A percentile compares a stretch with the other conserved stretches of the same genome.
phyloP scores from a whole-genome alignment of 2,797 vertebrate species.

The Thripadectes ignobilis region DNA sequence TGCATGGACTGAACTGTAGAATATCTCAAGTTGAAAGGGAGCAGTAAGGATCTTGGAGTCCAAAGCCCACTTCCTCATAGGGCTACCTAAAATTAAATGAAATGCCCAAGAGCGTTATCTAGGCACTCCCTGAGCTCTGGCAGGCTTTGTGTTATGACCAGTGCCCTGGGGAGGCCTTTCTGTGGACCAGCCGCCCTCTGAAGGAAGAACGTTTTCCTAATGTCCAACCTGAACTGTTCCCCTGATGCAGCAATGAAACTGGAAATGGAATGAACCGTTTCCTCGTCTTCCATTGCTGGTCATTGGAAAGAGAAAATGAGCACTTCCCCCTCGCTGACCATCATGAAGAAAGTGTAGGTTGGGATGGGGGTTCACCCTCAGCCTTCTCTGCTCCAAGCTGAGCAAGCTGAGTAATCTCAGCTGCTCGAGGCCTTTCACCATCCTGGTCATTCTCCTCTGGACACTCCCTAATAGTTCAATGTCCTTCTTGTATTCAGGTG shows the following conservation, averaged over 20 bases:
- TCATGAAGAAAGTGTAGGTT: not conserved
- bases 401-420: not conserved
- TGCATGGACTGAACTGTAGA: not conserved
- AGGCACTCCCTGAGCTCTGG: not conserved
- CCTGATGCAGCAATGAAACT: not conserved
- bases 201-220: not conserved
- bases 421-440: not conserved
- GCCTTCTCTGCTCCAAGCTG: not conserved
- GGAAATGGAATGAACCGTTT: not conserved
- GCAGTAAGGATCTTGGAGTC: not conserved
- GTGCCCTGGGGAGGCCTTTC: not conserved
- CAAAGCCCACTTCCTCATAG: not conserved
- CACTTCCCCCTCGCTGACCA: accelerated
- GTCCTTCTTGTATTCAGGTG: not conserved
- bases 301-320: not conserved
- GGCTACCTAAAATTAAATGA: not conserved
- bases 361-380: not conserved
- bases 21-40: not conserved
- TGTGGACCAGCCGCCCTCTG: not conserved
- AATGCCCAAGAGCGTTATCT: not conserved
- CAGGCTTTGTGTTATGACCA: not conserved
- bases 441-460: not conserved
- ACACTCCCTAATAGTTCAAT: accelerated
- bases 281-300: accelerated
- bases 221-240: not conserved